Conservation (phyloP, 2,797 vertebrate species). For the Helicolenus hilgendorfi region DNA sequence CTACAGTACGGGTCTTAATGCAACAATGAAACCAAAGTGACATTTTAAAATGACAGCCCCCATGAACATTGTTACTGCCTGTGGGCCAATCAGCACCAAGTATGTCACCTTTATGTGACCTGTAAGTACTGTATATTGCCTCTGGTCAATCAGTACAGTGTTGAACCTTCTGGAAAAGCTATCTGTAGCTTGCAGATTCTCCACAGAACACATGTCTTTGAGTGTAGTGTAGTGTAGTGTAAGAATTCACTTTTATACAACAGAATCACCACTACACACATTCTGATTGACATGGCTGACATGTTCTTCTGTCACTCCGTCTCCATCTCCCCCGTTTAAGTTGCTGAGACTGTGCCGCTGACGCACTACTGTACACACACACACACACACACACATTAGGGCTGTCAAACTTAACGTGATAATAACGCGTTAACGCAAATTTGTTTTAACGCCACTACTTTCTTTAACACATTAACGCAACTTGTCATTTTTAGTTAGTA, state of each 20-base stretch:
- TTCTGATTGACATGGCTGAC: too few relatives aligned
- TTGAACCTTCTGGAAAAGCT: not conserved
- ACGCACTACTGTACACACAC: not conserved
- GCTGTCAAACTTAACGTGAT: not conserved
- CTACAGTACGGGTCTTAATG: not conserved
- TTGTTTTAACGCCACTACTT: not conserved
- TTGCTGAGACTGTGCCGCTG: not conserved
- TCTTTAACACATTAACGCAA: too few relatives aligned
- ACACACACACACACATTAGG: not conserved
- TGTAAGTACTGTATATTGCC: not conserved
- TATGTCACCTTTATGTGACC: conserved; percentile 1
- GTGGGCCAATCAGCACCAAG: not conserved
- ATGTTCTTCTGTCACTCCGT: not conserved
- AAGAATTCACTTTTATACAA: not conserved
- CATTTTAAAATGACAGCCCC: not conserved
- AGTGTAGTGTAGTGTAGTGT: not conserved
- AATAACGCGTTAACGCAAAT: not conserved
- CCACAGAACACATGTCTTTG: not conserved
- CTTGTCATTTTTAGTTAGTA: too few relatives aligned
- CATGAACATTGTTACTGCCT: not conserved
- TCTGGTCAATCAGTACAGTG: not conserved
- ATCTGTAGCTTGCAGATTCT: not conserved
- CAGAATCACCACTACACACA: not conserved
- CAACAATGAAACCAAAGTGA: not conserved
- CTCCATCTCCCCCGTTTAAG: not conserved